Conservation (phyloP, 2,797 vertebrate species). For the Falco cherrug region DNA sequence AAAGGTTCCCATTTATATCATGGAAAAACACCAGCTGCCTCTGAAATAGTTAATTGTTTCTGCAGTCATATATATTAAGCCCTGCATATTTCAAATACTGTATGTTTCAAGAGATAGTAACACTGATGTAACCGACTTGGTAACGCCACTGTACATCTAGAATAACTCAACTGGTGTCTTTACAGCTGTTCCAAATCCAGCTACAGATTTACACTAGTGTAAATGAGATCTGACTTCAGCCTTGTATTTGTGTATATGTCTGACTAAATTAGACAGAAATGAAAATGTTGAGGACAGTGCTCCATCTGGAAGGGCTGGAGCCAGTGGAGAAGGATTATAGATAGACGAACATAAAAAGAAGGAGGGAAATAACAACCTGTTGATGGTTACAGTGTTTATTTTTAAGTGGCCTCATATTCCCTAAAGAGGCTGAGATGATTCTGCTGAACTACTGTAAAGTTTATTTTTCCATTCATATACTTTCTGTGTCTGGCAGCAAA, state of each 20-base stretch:
- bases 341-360: not conserved
- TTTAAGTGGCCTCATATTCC: conserved; percentile 24
- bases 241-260: conserved; percentile 25
- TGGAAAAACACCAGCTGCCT: conserved; percentile 9
- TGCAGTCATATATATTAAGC: conserved; percentile 21
- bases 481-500: conserved; percentile 1
- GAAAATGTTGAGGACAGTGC: conserved; percentile 17
- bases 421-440: not conserved
- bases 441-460: not conserved
- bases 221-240: conserved; percentile 43
- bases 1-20: not conserved
- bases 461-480: conserved; percentile 10
- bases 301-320: conserved; percentile 43
- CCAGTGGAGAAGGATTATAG: conserved; percentile 22
- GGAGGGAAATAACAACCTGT: conserved; percentile 37
- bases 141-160: conserved; percentile 21
- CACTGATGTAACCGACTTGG: conserved; percentile 13
- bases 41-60: conserved; percentile 37
- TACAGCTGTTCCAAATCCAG: conserved; percentile 53
- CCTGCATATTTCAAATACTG: conserved; percentile 12
- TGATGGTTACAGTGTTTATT: conserved; percentile 41
- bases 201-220: conserved; percentile 40
- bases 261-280: conserved; percentile 60
- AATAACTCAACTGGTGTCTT: conserved; percentile 33
- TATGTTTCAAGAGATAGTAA: conserved; percentile 15